phyloP scores from a whole-genome alignment of 2,113 vertebrate species.

The Poecilia latipinna region DNA sequence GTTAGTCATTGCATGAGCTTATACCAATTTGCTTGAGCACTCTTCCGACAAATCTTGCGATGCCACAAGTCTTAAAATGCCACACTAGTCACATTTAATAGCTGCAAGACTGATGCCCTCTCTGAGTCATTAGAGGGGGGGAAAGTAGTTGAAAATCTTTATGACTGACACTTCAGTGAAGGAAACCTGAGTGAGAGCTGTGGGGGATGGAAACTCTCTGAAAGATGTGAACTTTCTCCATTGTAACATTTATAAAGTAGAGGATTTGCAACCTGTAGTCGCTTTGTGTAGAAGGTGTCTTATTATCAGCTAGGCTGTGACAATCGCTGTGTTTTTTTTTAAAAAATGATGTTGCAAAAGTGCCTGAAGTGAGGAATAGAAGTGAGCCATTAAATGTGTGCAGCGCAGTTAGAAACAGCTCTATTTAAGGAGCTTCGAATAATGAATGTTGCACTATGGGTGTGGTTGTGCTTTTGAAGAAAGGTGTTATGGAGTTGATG shows the following conservation, averaged over 20 bases:
- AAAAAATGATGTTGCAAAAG: conserved; percentile 3
- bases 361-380: conserved; percentile 1
- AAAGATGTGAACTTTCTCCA: neutral
- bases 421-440: neutral
- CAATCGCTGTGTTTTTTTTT: neutral
- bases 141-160: neutral
- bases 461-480: neutral
- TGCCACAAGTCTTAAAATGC: neutral
- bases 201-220: too few relatives aligned
- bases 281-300: neutral
- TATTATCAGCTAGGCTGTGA: neutral
- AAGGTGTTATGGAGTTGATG: neutral
- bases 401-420: neutral
- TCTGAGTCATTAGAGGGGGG: neutral
- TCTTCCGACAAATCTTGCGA: neutral
- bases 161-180: neutral
- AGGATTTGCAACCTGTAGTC: neutral
- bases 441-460: neutral
- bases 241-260: neutral
- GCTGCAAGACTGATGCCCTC: neutral
- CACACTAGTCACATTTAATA: neutral
- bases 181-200: neutral
- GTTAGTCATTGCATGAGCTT: neutral
- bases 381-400: neutral
- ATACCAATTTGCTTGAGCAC: neutral